Conservation (phyloP, 2,888 invertebrate genomes). For the Galerucella calmariensis region DNA sequence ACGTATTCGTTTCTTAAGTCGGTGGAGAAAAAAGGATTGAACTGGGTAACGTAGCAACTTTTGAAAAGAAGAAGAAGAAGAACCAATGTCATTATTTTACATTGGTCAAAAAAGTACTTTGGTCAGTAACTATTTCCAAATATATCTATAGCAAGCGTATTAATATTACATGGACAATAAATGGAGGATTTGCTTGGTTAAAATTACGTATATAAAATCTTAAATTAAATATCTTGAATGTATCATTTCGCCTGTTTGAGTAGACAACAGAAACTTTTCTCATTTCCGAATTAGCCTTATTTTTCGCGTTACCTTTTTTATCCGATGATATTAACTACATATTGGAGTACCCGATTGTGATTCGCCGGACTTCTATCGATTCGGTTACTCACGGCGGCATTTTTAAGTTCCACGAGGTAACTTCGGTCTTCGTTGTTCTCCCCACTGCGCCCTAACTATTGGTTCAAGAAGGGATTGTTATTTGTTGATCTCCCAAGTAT, state of each 20-base stretch:
- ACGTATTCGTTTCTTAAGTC: conserved; percentile 9
- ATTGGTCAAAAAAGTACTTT: no score
- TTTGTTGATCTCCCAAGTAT: not conserved
- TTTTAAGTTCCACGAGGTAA: conserved; percentile 74
- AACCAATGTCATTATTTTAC: no score
- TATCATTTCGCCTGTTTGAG: no score
- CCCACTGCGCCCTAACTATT: conserved; percentile 47
- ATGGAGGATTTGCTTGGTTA: no score
- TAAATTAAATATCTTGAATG: no score
- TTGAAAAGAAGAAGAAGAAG: not conserved
- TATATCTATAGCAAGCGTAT: no score
- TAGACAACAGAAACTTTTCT: no score
- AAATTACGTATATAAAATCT: no score
- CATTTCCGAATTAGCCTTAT: not conserved
- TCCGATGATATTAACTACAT: not conserved
- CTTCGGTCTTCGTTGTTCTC: conserved; percentile 44
- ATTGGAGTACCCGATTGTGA: conserved; percentile 66
- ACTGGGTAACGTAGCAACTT: conserved; percentile 17
- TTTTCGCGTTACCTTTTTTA: conserved; percentile 21
- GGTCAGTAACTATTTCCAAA: no score
- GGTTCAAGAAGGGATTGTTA: conserved; percentile 46
- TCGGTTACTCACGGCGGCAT: conserved; percentile 84
- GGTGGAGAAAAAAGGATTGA: not conserved
- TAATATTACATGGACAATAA: no score
- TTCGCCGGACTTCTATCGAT: conserved; percentile 75